Percentiles rank a stretch among this genome's conserved stretches.
phyloP scores from a whole-genome alignment of 2,113 vertebrate species.

The Aegotheles bennettii region DNA sequence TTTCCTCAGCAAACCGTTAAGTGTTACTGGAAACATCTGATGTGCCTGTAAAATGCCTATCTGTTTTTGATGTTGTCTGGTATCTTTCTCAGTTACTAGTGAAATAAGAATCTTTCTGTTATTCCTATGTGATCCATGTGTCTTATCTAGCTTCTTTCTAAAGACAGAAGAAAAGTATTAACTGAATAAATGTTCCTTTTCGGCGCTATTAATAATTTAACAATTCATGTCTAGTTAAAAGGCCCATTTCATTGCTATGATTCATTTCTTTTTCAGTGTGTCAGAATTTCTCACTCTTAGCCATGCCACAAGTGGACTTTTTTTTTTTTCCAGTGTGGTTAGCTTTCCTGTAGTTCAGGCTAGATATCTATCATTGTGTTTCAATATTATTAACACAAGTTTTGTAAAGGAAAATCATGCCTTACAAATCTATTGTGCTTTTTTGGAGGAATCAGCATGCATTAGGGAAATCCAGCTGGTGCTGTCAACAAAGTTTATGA shows the following conservation, averaged over 20 bases:
- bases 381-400: not conserved
- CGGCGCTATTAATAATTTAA: slow-evolving; percentile 55
- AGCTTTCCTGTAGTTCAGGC: not conserved
- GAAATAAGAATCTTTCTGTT: slow-evolving; percentile 1
- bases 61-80: not conserved
- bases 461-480: not conserved
- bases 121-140: slow-evolving; percentile 21
- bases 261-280: slow-evolving; percentile 48
- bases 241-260: slow-evolving; percentile 39
- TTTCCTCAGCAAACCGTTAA: slow-evolving; percentile 16
- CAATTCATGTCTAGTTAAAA: slow-evolving; percentile 60
- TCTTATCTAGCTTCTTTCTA: slow-evolving; percentile 30
- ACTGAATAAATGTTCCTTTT: slow-evolving; percentile 54
- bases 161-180: slow-evolving; percentile 45
- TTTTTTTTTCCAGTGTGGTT: not conserved
- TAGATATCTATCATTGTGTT: not conserved
- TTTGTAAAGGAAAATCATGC: not conserved
- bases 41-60: not conserved
- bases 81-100: slow-evolving; percentile 12
- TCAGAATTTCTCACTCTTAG: slow-evolving; percentile 14
- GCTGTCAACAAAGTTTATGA: not conserved
- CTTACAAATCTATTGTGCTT: not conserved
- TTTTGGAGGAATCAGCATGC: not conserved
- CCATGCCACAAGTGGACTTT: not conserved
- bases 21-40: slow-evolving; percentile 44